Evolutionary conservation across 2,113 vertebrate species (phyloP).

Genomic region (Lepidothrix coronata): DNA sequence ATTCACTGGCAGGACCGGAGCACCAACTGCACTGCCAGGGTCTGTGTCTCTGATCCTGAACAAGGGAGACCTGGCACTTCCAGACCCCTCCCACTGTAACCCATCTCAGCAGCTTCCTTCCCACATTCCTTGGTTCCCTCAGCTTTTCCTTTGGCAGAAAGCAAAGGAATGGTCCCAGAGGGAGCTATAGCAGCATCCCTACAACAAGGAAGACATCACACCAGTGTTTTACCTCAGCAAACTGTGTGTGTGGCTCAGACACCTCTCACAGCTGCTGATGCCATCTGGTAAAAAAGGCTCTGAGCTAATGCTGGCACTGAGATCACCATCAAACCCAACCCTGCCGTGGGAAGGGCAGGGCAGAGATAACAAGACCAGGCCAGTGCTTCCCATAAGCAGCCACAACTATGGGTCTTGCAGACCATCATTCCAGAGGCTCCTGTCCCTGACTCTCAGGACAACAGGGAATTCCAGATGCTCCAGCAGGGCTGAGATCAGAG

Average conservation of each 20-base stretch:
- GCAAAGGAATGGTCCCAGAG: not conserved
- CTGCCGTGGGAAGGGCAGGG: not conserved
- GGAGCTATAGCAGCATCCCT: not conserved
- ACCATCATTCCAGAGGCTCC: rapidly evolving
- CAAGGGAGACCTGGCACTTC: not conserved
- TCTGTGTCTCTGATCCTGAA: not conserved
- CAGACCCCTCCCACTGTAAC: not conserved
- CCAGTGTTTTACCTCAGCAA: not conserved
- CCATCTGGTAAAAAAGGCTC: rapidly evolving
- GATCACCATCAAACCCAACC: not conserved
- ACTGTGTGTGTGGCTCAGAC: not conserved
- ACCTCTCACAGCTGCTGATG: not conserved
- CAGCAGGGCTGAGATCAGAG: not conserved
- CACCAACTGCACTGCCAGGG: not conserved
- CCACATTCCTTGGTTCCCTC: not conserved
- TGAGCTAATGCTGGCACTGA: not conserved
- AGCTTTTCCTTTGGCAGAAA: not conserved
- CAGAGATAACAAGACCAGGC: not conserved
- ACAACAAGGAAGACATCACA: too few species aligned
- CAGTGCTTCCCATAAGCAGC: not conserved
- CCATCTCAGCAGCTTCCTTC: not conserved
- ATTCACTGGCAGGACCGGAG: not conserved
- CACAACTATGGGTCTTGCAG: not conserved
- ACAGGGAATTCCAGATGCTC: not conserved
- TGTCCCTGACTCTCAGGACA: rapidly evolving